Evolutionary conservation across 2,113 vertebrate genomes (phyloP).

Genomic region (Bos indicus): DNA sequence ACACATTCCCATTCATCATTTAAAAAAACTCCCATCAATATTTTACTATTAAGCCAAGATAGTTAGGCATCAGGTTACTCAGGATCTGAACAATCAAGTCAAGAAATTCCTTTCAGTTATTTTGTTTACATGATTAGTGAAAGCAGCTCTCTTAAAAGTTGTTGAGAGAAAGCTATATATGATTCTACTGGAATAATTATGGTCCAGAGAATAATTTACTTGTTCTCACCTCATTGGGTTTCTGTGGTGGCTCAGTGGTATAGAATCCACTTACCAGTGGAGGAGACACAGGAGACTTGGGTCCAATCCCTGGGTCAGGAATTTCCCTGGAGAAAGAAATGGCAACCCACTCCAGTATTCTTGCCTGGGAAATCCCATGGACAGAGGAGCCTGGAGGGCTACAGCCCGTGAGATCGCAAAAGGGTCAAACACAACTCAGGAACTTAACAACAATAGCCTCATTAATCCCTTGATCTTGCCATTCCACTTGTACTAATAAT

Average conservation of each 20-base stretch:
- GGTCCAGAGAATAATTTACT: background rate
- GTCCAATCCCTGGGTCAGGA: background rate
- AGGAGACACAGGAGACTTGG: no score
- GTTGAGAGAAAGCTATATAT: background rate
- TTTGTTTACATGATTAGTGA: background rate
- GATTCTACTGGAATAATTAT: background rate
- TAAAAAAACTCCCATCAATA: background rate
- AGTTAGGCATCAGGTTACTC: background rate
- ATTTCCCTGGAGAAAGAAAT: background rate
- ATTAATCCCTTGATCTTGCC: background rate
- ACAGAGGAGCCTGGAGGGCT: background rate
- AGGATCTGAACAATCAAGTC: background rate
- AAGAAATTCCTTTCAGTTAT: background rate
- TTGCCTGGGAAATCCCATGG: background rate
- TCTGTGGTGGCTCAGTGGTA: background rate
- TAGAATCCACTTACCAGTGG: background rate
- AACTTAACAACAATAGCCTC: background rate
- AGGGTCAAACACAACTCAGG: background rate
- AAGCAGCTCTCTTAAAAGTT: background rate
- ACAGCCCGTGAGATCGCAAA: background rate
- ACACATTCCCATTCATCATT: background rate
- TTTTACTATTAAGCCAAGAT: background rate
- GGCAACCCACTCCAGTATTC: background rate
- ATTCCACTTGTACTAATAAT: background rate
- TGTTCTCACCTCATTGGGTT: background rate